Conservation (phyloP, 2,888 invertebrate genomes). For the Ophion costatus region DNA sequence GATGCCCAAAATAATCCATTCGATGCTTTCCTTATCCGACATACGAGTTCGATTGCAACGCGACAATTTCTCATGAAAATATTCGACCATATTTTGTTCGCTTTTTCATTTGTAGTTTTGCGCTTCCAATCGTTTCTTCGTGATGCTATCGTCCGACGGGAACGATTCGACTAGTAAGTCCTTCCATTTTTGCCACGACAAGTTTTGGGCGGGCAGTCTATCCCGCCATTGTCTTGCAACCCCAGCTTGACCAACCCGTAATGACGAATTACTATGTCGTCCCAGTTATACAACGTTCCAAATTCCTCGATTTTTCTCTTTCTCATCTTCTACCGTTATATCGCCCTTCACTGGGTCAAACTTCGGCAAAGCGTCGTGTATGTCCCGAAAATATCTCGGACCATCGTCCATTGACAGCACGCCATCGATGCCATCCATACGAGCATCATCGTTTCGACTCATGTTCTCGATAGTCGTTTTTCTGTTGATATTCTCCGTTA, state of each 20-base stretch:
- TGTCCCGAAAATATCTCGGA: constrained; percentile 39
- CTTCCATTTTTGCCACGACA: constrained; percentile 50
- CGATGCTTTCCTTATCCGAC: constrained; percentile 64
- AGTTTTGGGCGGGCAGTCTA: constrained; percentile 58
- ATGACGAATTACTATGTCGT: constrained; percentile 67
- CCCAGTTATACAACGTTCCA: constrained; percentile 67
- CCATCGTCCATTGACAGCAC: neutral
- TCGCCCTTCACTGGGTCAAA: constrained; percentile 61
- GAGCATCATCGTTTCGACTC: neutral
- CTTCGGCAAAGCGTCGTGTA: constrained; percentile 43
- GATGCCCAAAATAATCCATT: constrained; percentile 67
- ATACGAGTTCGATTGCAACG: constrained; percentile 66
- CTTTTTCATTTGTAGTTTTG: constrained; percentile 63
- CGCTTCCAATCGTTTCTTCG: constrained; percentile 41
- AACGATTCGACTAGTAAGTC: constrained; percentile 35
- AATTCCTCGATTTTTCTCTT: constrained; percentile 70
- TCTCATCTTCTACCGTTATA: constrained; percentile 61
- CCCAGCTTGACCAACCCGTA: constrained; percentile 67
- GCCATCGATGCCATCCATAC: neutral
- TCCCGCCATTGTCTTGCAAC: constrained; percentile 71
- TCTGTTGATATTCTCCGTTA: neutral
- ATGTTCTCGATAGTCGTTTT: neutral
- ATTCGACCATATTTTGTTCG: constrained; percentile 65
- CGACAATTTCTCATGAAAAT: constrained; percentile 68
- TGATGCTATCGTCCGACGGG: constrained; percentile 24